Base-by-base conservation (phyloP, 2,113 vertebrate species). In the Platysternon megacephalum region DNA sequence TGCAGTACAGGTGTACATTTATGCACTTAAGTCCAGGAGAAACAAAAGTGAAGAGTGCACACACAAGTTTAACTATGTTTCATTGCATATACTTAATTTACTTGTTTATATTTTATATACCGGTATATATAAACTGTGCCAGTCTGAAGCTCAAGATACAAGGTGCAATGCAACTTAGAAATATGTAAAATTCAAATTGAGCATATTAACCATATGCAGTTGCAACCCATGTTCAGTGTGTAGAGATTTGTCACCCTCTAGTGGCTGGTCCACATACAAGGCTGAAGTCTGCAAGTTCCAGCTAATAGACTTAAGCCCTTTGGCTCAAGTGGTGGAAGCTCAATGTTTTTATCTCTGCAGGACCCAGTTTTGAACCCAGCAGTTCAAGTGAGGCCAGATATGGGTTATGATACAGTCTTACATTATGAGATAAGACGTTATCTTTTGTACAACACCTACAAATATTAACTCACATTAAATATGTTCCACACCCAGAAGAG, bases 401-500 rank as follows among this genome's bases (percentile, higher is more conserved):
- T 56, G 74, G 85, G 6, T 10, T 11, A 14, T 19, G 32, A 1
- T 4, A n/a, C 29, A 46, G 1, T 0, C 65, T 9, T 9, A 44
- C 0, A 2, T 61, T 29, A 58, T 44, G 32, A 48, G 72, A 53
- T 53, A 81, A 68, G 0, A 52, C 49, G 61, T 46, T 39, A 10
- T 1, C 3, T 56, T 78, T 82, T 72, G 44, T 6, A 0, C 14
- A 6, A 44, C 46, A n/a, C 0, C 84, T 72, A 72, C 65, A 72
- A 52, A 32, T 0, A 1, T 21, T 56, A 22, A 16, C 2, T 13
- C 89, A 13, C 22, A 4, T 16, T 5, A 7, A 74, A 8, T 7
- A 13, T 51, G 72, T 82, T 61, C 93, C 46, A 0, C 0, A 0
- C 49, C 24, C 51, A n/a, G 0, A 0, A n/a, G 86, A 48, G 58